Base-by-base conservation (phyloP, 2,113 vertebrate genomes). In the Ia io region DNA sequence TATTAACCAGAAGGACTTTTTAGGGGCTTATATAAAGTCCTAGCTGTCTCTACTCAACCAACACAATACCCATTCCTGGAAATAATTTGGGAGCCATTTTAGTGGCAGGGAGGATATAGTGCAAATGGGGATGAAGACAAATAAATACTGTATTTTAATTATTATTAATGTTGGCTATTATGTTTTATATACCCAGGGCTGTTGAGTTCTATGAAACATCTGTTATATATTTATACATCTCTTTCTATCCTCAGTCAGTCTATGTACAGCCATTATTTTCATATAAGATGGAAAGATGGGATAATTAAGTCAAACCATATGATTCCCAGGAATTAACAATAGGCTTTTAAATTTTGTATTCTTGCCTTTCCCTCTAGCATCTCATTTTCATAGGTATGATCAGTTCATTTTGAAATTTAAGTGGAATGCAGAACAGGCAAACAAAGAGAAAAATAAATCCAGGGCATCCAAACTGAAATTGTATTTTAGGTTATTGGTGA, bases 391-490 rank as follows among this genome's bases (percentile, higher is more conserved):
- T 7, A 83, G 9, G 3, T 93, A 8, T 56, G 12, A 88, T 44
- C 1, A 0, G 47, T 70, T 79, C 16, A 73, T 93, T 65, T 71
- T 76, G n/a, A 96, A 93, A 94, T 79, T 94, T 79, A 89, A 53
- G 32, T 73, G 77, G 49, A 94, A 67, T 42, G 56, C 90, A 90
- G 67, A 83, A 80, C 6, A 76, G 47, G 16, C 22, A 94, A 71
- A 74, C 53, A 96, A 77, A 65, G 32, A 74, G 35, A 88, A 95
- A 94, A 90, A 59, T 76, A 93, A 94, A 79, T 79, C 11, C 59
- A 92, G 25, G 78, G 70, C 53, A 44, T 53, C 30, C 74, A 65
- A 84, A 83, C 23, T 92, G 53, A 85, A 71, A 78, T 67, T 67
- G 10, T 67, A 74, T 94, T 85, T 94, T 69, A 44, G 13, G 35